Evolutionary conservation across 2,888 invertebrate genomes (phyloP), one percentile per base, ranked within the genome.

Genomic region (Caenorhabditis uteleia): DNA sequence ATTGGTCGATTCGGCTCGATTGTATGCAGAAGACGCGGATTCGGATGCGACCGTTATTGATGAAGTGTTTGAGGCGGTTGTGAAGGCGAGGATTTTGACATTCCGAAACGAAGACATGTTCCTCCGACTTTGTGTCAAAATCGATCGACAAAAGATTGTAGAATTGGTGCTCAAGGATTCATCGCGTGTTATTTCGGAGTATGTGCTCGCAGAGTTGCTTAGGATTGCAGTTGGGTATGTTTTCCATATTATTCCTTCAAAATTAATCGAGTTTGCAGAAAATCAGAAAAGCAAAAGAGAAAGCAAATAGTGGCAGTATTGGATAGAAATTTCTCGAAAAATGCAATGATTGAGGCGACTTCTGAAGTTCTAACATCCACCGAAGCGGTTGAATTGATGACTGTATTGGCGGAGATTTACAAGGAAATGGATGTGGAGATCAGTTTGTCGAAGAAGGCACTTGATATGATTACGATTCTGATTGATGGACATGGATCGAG

Each of bases 401-500:
- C 31, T 2, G n/a, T 26, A 1, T 26, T 66, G 2, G 48, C 39
- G 0, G 59, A 60, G n/a, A 53, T 66, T 21, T 66, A 66, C 29
- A 50, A 48, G 18, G 47, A 59, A 4, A 26, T 27, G 2, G n/a
- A 12, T 1, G 18, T 33, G 12, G 31, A 21, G 29, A 51, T n/a
- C 7, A 40, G 18, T 27, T 10, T 38, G 5, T 1, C 16, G 10
- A 38, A 36, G 14, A 50, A 50, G 29, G 56, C 66, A 5, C 7
- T 66, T 0, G 5, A 33, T 2, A 31, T 66, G 51, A 53, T 66
- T 6, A 56, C 66, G 3, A 38, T 66, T 25, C 59, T 66, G 5
- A 59, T 66, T 55, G 59, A 66, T 48, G 34, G 59, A 8, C 59
- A 59, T 25, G 66, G 59, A 20, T 56, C 66, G 7, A 18, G 56